Percentiles rank a stretch among this genome's conserved stretches.
These are phyloP conservation scores for Oreocharis arfaki DNA, from an alignment of 2,113 vertebrate genomes.

Conservation along the genomic window DNA sequence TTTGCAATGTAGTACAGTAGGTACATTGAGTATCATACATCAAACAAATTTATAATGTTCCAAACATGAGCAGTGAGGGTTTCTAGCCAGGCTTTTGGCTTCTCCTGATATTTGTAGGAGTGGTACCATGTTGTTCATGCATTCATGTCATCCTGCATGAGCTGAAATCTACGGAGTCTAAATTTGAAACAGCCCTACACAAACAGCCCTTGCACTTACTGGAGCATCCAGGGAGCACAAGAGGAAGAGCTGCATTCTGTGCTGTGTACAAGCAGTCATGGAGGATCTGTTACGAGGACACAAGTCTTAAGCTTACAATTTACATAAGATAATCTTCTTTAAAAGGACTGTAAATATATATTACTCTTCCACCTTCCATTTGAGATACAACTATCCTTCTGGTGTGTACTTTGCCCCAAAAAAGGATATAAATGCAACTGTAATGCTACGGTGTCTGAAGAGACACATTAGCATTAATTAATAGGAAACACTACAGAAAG, in stretches of 20 bases:
- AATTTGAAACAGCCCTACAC: neutral
- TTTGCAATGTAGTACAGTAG: neutral
- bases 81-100: neutral
- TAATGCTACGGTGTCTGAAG: neutral
- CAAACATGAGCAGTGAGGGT: neutral
- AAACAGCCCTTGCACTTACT: neutral
- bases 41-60: neutral
- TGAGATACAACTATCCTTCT: neutral
- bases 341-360: neutral
- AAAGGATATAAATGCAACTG: neutral
- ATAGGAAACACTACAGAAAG: neutral
- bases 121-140: neutral
- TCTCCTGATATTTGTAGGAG: neutral
- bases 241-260: neutral
- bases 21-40: neutral
- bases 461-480: neutral
- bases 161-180: neutral
- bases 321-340: neutral
- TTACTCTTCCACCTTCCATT: neutral
- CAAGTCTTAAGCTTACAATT: neutral
- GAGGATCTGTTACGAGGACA: neutral
- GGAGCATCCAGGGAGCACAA: neutral
- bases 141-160: neutral
- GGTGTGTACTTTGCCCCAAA: neutral
- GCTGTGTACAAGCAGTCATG: neutral